Percentiles rank a stretch among this genome's conserved stretches.
phyloP scores from a whole-genome alignment of 2,797 vertebrate genomes.

The Trichosurus vulpecula region DNA sequence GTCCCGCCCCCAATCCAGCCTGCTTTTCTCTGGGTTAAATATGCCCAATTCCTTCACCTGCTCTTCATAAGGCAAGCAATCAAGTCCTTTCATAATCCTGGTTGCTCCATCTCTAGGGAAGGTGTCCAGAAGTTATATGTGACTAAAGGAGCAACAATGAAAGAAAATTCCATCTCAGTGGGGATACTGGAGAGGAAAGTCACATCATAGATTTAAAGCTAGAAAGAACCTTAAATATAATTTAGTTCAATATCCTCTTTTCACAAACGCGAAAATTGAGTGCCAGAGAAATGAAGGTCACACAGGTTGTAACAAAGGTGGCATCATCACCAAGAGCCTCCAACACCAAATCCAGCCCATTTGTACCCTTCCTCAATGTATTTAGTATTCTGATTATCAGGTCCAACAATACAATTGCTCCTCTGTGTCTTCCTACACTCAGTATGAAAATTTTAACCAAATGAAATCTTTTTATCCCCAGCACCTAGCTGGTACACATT shows the following conservation, averaged over 20 bases:
- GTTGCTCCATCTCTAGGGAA: neutral
- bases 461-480: neutral
- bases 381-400: neutral
- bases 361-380: neutral
- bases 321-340: neutral
- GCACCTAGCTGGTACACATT: neutral
- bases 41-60: neutral
- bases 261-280: neutral
- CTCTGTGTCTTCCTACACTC: neutral
- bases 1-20: neutral
- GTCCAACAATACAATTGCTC: neutral
- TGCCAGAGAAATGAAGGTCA: neutral
- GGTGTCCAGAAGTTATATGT: neutral
- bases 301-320: neutral
- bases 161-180: neutral
- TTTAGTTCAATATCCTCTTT: neutral
- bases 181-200: neutral
- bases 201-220: neutral
- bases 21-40: neutral
- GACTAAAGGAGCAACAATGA: neutral
- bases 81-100: neutral
- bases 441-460: neutral
- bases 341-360: neutral
- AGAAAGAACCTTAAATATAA: neutral
- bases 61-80: neutral